Conservation (phyloP, 2,888 invertebrate genomes). For the Entomobrya proxima region DNA sequence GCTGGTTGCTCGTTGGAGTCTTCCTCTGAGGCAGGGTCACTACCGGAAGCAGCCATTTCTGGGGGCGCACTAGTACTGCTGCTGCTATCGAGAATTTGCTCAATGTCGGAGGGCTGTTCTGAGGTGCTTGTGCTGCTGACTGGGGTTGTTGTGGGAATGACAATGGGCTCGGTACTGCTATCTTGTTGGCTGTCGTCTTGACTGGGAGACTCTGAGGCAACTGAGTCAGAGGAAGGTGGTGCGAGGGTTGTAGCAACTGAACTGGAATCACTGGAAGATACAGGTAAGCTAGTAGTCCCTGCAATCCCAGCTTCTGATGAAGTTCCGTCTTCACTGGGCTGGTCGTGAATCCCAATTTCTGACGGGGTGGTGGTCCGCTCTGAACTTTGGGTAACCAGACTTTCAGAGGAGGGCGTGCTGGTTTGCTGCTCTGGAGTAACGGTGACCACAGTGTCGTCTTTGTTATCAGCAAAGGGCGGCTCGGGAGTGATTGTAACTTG, state of each 20-base stretch:
- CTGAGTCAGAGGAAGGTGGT: background rate
- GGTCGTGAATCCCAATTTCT: slow-evolving; percentile 36
- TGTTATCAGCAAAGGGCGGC: slow-evolving; percentile 37
- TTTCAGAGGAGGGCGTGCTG: slow-evolving; percentile 45
- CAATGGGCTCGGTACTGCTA: too few species aligned
- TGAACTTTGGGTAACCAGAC: slow-evolving; percentile 41
- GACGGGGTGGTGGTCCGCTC: slow-evolving; percentile 36
- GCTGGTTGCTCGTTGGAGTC: slow-evolving; percentile 33
- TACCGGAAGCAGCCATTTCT: slow-evolving; percentile 50
- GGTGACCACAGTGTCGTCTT: slow-evolving; percentile 63
- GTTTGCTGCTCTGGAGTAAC: slow-evolving; percentile 64
- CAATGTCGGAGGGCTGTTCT: slow-evolving; percentile 49
- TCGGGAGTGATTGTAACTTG: slow-evolving; percentile 66
- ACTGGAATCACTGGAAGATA: background rate
- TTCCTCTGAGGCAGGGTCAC: slow-evolving; percentile 48
- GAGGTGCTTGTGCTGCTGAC: slow-evolving; percentile 35
- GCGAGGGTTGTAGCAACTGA: slow-evolving; percentile 46
- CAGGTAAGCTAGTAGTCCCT: background rate
- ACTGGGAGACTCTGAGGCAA: slow-evolving; percentile 2
- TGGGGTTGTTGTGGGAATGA: slow-evolving; percentile 19
- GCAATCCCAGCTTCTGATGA: background rate
- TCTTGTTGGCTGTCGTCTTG: slow-evolving; percentile 40
- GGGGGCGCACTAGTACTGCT: slow-evolving; percentile 41
- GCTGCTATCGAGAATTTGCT: slow-evolving; percentile 56
- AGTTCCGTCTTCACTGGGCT: slow-evolving; percentile 35